These are phyloP conservation scores for Ecliptopera silaceata DNA, from an alignment of 2,888 invertebrate species.

Conservation along the genomic window DNA sequence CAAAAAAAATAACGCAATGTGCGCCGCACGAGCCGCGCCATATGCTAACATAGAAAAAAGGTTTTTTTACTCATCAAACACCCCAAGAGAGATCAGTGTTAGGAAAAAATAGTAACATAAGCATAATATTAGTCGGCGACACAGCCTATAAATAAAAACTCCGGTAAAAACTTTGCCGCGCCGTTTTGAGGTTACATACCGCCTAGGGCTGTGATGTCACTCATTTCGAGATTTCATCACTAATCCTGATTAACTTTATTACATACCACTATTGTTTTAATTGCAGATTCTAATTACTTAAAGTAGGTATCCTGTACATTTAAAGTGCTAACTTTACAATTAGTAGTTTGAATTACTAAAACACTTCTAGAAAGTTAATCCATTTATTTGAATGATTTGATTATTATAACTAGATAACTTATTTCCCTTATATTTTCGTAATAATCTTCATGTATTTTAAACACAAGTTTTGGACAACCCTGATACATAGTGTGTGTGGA, in stretches of 20 bases:
- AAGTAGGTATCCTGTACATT: too few relatives aligned
- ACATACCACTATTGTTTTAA: too few relatives aligned
- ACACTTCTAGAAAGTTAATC: too few relatives aligned
- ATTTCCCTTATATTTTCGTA: too few relatives aligned
- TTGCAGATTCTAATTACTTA: too few relatives aligned
- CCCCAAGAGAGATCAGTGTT: constrained; percentile 66
- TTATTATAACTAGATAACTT: too few relatives aligned
- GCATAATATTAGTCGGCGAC: constrained; percentile 78
- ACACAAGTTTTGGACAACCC: constrained; percentile 45
- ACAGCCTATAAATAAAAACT: constrained; percentile 64
- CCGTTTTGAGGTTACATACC: constrained; percentile 74
- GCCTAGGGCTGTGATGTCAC: constrained; percentile 25
- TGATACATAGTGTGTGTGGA: constrained; percentile 42
- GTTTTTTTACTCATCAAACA: constrained; percentile 72
- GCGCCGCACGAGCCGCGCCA: constrained; percentile 76
- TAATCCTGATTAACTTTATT: too few relatives aligned
- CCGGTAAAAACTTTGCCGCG: constrained; percentile 59
- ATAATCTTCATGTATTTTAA: too few relatives aligned
- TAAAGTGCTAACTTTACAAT: too few relatives aligned
- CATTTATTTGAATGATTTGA: too few relatives aligned
- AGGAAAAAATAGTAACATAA: constrained; percentile 77
- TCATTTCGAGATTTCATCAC: not conserved
- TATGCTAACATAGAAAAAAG: constrained; percentile 65
- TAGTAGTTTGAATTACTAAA: too few relatives aligned
- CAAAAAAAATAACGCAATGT: constrained; percentile 81